These are phyloP conservation scores for Laticauda colubrina DNA, from an alignment of 2,113 vertebrate genomes.

Conservation along the genomic window DNA sequence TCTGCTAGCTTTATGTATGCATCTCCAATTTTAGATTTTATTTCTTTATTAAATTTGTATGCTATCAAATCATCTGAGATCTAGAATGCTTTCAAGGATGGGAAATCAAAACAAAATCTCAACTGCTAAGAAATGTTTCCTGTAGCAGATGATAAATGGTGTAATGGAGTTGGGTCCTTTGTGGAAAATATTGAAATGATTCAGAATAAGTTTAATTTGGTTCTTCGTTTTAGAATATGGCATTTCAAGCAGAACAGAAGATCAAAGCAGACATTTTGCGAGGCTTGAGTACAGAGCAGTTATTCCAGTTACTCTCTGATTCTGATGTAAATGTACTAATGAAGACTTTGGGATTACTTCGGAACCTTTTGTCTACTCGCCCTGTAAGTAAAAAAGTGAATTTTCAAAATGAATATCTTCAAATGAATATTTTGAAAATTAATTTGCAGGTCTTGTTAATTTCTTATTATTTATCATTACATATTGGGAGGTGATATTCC, in stretches of 20 bases:
- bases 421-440: constrained; percentile 12
- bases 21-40: neutral
- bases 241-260: constrained; percentile 98
- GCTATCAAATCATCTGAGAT: neutral
- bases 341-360: constrained; percentile 95
- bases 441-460: neutral
- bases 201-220: constrained; percentile 38
- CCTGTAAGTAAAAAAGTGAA: constrained; percentile 78
- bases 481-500: neutral
- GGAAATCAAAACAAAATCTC: neutral
- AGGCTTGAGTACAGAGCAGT: constrained; percentile 93
- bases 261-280: constrained; percentile 96
- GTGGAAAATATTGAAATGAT: constrained; percentile 29
- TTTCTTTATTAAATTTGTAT: neutral
- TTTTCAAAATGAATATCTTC: too few relatives aligned
- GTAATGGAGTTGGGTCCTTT: constrained; percentile 30
- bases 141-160: neutral
- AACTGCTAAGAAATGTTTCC: neutral
- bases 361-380: constrained; percentile 94
- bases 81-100: neutral
- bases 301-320: constrained; percentile 95
- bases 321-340: constrained; percentile 94
- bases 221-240: constrained; percentile 88
- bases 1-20: neutral
- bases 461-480: neutral